Conservation (phyloP, 2,888 invertebrate species). For the Drepanosiphum platanoidis region DNA sequence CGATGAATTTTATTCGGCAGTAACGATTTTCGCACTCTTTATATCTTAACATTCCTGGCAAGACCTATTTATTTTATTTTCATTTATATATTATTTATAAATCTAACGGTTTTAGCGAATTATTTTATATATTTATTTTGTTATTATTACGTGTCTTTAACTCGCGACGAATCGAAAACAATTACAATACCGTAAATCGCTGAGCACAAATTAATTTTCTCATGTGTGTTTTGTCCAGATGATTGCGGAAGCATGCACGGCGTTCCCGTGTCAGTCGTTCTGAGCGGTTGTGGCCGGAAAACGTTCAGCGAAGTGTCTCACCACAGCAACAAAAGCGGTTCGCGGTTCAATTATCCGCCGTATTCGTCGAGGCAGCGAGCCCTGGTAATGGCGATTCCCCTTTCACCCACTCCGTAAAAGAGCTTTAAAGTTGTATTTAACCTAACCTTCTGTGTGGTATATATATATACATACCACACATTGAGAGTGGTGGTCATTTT, state of each 20-base stretch:
- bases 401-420: background rate
- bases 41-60: too few species aligned
- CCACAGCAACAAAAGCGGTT: slow-evolving; percentile 39
- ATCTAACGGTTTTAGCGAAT: too few species aligned
- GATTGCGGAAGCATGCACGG: slow-evolving; percentile 62
- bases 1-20: too few species aligned
- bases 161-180: too few species aligned
- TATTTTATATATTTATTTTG: too few species aligned
- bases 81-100: too few species aligned
- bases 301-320: slow-evolving; percentile 63
- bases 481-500: too few species aligned
- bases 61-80: too few species aligned
- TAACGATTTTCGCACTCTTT: too few species aligned
- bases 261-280: slow-evolving; percentile 62
- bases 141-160: too few species aligned
- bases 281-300: slow-evolving; percentile 62
- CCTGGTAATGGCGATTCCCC: slow-evolving; percentile 2
- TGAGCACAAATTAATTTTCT: background rate
- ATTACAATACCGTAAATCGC: background rate
- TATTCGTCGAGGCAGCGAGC: slow-evolving; percentile 50
- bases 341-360: slow-evolving; percentile 55
- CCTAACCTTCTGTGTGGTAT: background rate
- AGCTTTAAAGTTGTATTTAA: background rate
- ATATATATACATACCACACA: too few species aligned
- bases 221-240: background rate